These are phyloP conservation scores for Ericerus pela DNA, from an alignment of 1,140 invertebrate genomes.

Conservation along the genomic window DNA sequence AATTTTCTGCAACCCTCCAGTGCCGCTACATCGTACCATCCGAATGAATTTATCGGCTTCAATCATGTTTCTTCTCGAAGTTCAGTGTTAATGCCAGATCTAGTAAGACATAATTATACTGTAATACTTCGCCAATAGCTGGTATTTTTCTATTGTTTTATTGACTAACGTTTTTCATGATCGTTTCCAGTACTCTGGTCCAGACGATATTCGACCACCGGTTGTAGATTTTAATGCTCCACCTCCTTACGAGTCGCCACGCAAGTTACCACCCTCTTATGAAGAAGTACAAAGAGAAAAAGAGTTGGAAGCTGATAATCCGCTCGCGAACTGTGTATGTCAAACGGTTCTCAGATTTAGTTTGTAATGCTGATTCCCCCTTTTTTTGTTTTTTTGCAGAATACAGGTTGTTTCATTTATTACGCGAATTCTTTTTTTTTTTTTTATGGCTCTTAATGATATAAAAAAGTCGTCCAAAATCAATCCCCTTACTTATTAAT, in stretches of 20 bases:
- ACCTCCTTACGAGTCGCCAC: slow-evolving; percentile 62
- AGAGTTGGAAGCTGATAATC: slow-evolving; percentile 47
- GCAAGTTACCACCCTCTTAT: slow-evolving; percentile 74
- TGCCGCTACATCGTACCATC: not conserved
- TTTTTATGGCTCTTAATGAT: too few species aligned
- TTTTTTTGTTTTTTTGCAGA: too few species aligned
- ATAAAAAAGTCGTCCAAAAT: too few species aligned
- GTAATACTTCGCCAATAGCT: too few species aligned
- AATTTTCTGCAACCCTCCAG: not conserved
- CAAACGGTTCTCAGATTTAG: too few species aligned
- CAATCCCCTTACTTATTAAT: too few species aligned
- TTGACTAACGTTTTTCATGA: not conserved
- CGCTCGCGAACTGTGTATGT: slow-evolving; percentile 3
- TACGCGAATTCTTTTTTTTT: too few species aligned
- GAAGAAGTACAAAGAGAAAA: slow-evolving; percentile 80
- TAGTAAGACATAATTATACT: not conserved
- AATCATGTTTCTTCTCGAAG: not conserved
- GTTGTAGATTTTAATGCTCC: slow-evolving; percentile 68
- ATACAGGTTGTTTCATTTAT: too few species aligned
- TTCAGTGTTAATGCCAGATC: not conserved
- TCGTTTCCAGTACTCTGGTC: not conserved
- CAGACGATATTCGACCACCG: slow-evolving; percentile 51
- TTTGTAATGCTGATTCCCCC: too few species aligned
- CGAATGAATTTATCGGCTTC: not conserved
- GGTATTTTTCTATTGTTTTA: not conserved